Evolutionary conservation across 1,140 invertebrate genomes (phyloP), one percentile per base, ranked within the genome.

Genomic region (Spodoptera frugiperda): DNA sequence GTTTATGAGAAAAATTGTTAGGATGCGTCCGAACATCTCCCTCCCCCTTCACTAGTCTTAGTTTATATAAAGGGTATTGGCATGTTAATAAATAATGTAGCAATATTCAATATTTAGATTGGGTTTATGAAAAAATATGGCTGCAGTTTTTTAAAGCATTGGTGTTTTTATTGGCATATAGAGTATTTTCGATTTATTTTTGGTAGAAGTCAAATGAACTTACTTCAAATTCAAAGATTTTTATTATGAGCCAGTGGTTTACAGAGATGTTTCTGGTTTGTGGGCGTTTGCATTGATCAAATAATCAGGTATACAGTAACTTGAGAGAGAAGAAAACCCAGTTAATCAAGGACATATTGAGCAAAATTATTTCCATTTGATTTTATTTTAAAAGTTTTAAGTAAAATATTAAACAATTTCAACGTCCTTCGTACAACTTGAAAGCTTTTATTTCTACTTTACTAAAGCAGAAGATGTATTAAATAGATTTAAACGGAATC

Each of bases 1-100:
- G 91, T 94, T 94, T 94, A 94, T 93, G 91, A 94, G 94, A 94
- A 94, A 94, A 94, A 94, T 94, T 93, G 93, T 91, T 85, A 87
- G 90, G 90, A 92, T 85, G 87, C 87, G 83, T 82, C 86, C 82
- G 82, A 82, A 84, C 82, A 84, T 84, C 78, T 84, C 83, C 85
- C 83, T 82, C 82, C 83, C 84, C 84, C 83, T 30, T 70, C 54
- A 30, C 48, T 46, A 77, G 15, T 87, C 76, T 78, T 83, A 80
- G 82, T 83, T 87, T 85, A 87, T 87, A 85, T 83, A 87, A 83
- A 83, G 82, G 84, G 81, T 85, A 85, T 83, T 80, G 82, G 80
- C 81, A 82, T 83, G 78, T 75, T 88, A 84, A 86, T 87, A 88
- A 85, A 81, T 84, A 80, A 85, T 82, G 59, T 57, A 61, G 49